Evolutionary conservation across 1,140 invertebrate species (phyloP), one percentile per base, ranked within the genome.

Genomic region (Calliphora vicina): DNA sequence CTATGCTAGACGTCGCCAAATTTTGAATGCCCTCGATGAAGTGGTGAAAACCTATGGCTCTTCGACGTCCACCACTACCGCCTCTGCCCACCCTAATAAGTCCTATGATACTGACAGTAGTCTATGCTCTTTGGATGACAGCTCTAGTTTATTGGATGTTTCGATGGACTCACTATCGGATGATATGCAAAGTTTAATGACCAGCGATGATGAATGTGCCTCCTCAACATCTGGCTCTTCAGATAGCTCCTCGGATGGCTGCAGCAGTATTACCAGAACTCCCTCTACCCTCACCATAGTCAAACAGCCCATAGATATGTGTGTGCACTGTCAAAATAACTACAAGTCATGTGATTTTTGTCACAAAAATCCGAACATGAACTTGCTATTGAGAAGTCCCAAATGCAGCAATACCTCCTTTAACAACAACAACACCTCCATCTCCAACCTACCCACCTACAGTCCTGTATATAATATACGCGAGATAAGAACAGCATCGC

Each of bases 1-100:
- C 85, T 95, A 95, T 84, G 92, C 86, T 9, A 84, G 88, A 0
- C 88, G 90, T 20, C 87, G 87, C 6, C 89, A 90, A 82, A 45
- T 90, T 81, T 23, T 90, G 73, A 86, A 86, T 76, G 86, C 88
- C 45, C 83, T 89, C 15, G 89, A 89, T 78, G 87, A 88, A 82
- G 86, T 88, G 43, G 85, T 87, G 61, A 83, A 84, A 17, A 86
- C 23, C 5, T 82, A 82, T 82, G 25, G 15, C 2, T 1, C 74
- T 20, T 27, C 23, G 13, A 61, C 72, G 27, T 25, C 57, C 2
- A 20, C 42, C 0, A 0, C 74, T n/a, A 15, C 57, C 2, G 10
- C 42, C 0, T 9, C 74, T n/a, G 13, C 43, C 20, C 27, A 73
- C 43, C 20, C 2, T 29, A 84, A 74, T 50, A 76, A 82, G 15